phyloP scores from a whole-genome alignment of 2,797 vertebrate genomes.

The Ctenopoma multispine region DNA sequence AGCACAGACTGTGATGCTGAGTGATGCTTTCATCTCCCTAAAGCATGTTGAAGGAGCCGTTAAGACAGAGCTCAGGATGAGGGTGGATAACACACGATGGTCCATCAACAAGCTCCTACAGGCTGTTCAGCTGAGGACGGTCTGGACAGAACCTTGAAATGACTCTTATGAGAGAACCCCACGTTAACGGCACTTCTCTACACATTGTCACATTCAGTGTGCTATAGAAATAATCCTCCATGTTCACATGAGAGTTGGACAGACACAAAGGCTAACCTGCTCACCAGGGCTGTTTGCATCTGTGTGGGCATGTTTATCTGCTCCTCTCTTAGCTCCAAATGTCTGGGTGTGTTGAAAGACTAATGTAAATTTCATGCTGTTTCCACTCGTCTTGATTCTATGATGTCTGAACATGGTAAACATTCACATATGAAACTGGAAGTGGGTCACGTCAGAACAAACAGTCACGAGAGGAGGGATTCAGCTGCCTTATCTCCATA shows the following conservation, averaged over 20 bases:
- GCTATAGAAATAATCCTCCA: no score
- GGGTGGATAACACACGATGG: conserved; percentile 1
- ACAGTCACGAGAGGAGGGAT: background rate
- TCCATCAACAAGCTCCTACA: conserved; percentile 12
- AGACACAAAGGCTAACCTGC: background rate
- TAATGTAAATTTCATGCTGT: conserved; percentile 12
- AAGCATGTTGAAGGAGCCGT: conserved; percentile 22
- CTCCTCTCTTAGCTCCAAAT: background rate
- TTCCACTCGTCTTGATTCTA: background rate
- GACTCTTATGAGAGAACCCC: no score
- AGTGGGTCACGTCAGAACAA: conserved; percentile 18
- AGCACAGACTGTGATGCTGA: background rate
- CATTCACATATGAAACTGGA: conserved; percentile 11
- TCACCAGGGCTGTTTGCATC: background rate
- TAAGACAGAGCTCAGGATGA: conserved; percentile 7
- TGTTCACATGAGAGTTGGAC: no score
- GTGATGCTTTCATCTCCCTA: conserved; percentile 34
- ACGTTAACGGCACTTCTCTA: no score
- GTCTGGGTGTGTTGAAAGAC: background rate
- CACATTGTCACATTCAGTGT: no score
- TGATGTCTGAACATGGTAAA: conserved; percentile 19
- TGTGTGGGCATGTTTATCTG: conserved; percentile 3
- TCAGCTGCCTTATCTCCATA: background rate
- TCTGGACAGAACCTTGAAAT: background rate
- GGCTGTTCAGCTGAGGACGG: conserved; percentile 1